A percentile compares a stretch with the other conserved stretches of the same genome.
phyloP scores from a whole-genome alignment of 2,888 invertebrate genomes.

The Apotomis betuletana region DNA sequence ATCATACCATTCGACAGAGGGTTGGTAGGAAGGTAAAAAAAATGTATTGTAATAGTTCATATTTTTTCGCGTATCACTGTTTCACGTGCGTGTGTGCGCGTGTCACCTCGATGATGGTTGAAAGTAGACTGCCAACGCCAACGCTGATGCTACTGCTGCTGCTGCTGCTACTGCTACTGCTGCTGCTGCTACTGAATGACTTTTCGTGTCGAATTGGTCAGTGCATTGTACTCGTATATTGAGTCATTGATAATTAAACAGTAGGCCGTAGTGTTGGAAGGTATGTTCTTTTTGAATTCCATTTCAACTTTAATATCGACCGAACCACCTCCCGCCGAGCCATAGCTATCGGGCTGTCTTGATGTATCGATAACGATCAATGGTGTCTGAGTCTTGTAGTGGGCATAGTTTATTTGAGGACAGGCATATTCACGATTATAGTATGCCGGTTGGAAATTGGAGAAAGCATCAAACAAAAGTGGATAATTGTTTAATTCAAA shows the following conservation, averaged over 20 bases:
- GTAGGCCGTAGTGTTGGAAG: slow-evolving; percentile 25
- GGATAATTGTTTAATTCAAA: slow-evolving; percentile 8
- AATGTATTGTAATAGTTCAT: no score
- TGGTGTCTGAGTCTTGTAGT: slow-evolving; percentile 27
- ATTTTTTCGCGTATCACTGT: no score
- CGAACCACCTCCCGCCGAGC: slow-evolving; percentile 19
- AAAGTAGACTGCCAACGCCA: no score
- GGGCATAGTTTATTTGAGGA: slow-evolving; percentile 8
- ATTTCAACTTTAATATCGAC: slow-evolving; percentile 37
- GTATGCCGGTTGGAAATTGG: slow-evolving; percentile 29
- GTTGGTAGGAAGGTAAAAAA: no score
- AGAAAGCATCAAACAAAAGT: slow-evolving; percentile 20
- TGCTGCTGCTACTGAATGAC: background rate
- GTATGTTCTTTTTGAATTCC: slow-evolving; percentile 28
- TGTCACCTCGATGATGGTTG: no score
- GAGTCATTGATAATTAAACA: slow-evolving; percentile 36
- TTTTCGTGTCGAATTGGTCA: slow-evolving; percentile 18
- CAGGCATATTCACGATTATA: slow-evolving; percentile 15
- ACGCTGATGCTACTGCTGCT: no score
- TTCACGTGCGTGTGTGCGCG: no score
- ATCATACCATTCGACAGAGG: no score
- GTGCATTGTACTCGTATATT: slow-evolving; percentile 27
- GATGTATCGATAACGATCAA: slow-evolving; percentile 35
- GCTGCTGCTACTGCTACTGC: no score
- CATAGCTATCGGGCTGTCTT: slow-evolving; percentile 31